phyloP scores from a whole-genome alignment of 2,797 vertebrate species.

The Microchirus variegatus region DNA sequence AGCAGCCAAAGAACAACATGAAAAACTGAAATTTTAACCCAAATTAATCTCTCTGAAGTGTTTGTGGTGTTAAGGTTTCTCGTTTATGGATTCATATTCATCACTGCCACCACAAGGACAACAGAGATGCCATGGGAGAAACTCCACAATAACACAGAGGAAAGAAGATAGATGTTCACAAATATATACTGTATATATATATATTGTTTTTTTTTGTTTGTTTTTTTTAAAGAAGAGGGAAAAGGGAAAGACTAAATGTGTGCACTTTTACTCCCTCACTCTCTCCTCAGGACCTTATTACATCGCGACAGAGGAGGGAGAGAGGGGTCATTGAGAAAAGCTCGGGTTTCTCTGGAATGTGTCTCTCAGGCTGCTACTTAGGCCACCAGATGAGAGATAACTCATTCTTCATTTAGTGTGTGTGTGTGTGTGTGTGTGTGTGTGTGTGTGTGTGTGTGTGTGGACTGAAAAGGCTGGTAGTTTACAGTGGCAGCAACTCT shows the following conservation, averaged over 20 bases:
- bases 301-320: not conserved
- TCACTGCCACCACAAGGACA: too few relatives aligned
- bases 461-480: constrained; percentile 38
- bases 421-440: not conserved
- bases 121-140: too few relatives aligned
- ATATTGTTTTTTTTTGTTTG: too few relatives aligned
- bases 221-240: not conserved
- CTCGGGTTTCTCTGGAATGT: constrained; percentile 68
- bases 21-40: not conserved
- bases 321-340: constrained; percentile 26
- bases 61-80: constrained; percentile 5
- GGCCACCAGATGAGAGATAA: constrained; percentile 69
- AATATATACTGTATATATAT: too few relatives aligned
- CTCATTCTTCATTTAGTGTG: constrained; percentile 48
- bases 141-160: too few relatives aligned
- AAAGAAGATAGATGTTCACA: too few relatives aligned
- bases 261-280: constrained; percentile 8
- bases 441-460: not conserved
- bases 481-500: constrained; percentile 47
- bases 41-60: not conserved
- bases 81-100: constrained; percentile 6
- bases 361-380: constrained; percentile 50
- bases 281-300: constrained; percentile 37
- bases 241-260: constrained; percentile 1
- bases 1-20: too few relatives aligned